Base-by-base conservation (phyloP, 2,888 invertebrate species). In the Spisula subtruncata region DNA sequence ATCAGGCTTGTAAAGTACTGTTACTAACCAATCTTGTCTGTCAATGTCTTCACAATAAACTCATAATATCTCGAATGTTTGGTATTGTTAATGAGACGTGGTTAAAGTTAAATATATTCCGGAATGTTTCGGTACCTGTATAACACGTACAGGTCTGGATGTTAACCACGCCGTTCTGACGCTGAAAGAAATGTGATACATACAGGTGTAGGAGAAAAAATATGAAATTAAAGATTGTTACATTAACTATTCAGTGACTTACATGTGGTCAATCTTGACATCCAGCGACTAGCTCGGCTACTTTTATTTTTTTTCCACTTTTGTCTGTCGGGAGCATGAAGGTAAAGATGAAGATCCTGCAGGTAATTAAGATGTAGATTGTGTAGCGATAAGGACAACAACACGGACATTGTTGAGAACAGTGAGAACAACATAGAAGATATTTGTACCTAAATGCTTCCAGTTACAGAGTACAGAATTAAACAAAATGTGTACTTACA, bases 1-100 rank as follows among this genome's bases (percentile, higher is more conserved):
- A 75, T 75, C 75, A 75, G 35, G 16, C 75, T 18, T 75, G 75
- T 75, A 35, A 35, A 35, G 25, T 35, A 56, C 60, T 29, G 18
- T 16, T 5, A 60, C 35, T 83, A 12, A 60, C 56, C 60, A 56
- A 83, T 83, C 83, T 56, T 35, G 83, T 60, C 83, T 60, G 83
- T 83, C 83, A 83, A 35, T 54, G 6, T 35, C 54, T 41, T 35
- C 32, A 41, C 75, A 75, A 75, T 75, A 18, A 35, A 35, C 29
- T 75, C 60, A n/a, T 32, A 29, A 29, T 83, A 32, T 20, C 18
- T 8, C 0, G n/a, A 56, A 60, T 60, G n/a, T 35, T 41, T 29
- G 60, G 41, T 4, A 60, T 60, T 83, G 60, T n/a, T 83, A 54
- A 35, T 83, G 35, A 25, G 12, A n/a, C 60, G 12, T 66, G 60